Percentiles rank a stretch among this genome's conserved stretches.
These are phyloP conservation scores for Botia kubotai DNA, from an alignment of 2,797 vertebrate genomes.

Conservation along the genomic window DNA sequence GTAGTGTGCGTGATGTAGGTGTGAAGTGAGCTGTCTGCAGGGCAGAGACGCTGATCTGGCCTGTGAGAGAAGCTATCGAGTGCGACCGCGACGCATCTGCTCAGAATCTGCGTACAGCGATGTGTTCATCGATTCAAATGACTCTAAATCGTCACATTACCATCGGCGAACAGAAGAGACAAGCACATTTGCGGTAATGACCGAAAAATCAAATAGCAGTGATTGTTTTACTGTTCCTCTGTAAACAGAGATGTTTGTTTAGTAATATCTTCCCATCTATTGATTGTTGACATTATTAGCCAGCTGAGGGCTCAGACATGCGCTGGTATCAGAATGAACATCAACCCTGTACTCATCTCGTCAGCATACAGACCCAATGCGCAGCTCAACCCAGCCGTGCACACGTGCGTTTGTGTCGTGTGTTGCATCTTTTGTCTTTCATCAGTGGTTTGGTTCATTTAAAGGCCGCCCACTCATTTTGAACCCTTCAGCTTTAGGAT, in stretches of 20 bases:
- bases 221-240: slow-evolving; percentile 58
- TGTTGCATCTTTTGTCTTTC: slow-evolving; percentile 7
- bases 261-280: slow-evolving; percentile 68
- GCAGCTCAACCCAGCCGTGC: background rate
- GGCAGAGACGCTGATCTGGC: slow-evolving; percentile 52
- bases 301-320: slow-evolving; percentile 62
- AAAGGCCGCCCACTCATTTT: background rate
- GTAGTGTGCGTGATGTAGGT: background rate
- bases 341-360: slow-evolving; percentile 63
- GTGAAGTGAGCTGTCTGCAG: slow-evolving; percentile 48
- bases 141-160: slow-evolving; percentile 57
- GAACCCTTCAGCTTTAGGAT: background rate
- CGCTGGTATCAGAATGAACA: slow-evolving; percentile 66
- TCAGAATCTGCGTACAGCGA: slow-evolving; percentile 41
- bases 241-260: slow-evolving; percentile 63
- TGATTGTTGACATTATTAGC: slow-evolving; percentile 68
- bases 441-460: background rate
- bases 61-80: slow-evolving; percentile 50
- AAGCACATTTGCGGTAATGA: slow-evolving; percentile 54
- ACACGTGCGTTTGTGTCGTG: background rate
- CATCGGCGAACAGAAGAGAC: slow-evolving; percentile 45
- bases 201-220: slow-evolving; percentile 59
- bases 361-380: slow-evolving; percentile 26
- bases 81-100: slow-evolving; percentile 33
- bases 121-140: slow-evolving; percentile 58